Percentiles rank a stretch among this genome's conserved stretches.
These are phyloP conservation scores for Heptranchias perlo DNA, from an alignment of 2,113 vertebrate genomes.

Conservation along the genomic window DNA sequence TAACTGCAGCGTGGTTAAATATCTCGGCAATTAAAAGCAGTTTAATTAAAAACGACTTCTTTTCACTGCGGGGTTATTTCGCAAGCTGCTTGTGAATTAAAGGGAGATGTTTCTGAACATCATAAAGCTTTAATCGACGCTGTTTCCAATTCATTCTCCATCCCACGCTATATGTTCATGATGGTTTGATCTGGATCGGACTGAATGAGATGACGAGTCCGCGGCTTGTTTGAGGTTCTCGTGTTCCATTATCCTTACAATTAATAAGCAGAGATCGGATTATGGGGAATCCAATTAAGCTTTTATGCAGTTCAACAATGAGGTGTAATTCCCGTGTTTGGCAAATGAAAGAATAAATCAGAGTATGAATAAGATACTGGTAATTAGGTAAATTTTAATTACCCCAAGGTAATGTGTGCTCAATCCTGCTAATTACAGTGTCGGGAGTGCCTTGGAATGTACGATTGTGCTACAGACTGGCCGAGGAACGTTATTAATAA, in stretches of 20 bases:
- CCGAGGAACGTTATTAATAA: background rate
- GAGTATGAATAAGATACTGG: background rate
- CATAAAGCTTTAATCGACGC: background rate
- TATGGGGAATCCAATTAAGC: conserved; percentile 20
- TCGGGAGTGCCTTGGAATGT: background rate
- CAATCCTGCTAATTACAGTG: background rate
- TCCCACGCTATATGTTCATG: background rate
- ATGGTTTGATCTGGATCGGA: background rate
- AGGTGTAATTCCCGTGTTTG: background rate
- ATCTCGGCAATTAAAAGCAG: background rate
- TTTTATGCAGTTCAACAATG: background rate
- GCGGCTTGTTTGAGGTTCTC: background rate
- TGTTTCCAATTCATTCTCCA: background rate
- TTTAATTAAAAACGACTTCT: conserved; percentile 13
- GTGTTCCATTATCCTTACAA: background rate
- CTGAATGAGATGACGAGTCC: background rate
- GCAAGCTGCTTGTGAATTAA: background rate
- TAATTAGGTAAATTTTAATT: conserved; percentile 2
- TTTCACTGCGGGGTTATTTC: background rate
- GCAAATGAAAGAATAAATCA: conserved; percentile 9
- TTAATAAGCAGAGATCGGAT: background rate
- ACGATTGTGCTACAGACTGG: background rate
- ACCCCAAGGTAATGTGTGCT: background rate
- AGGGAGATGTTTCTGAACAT: background rate
- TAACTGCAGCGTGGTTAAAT: background rate